Percentiles rank a stretch among this genome's conserved stretches.
Conservation (phyloP, 2,797 vertebrate genomes). For the Peromyscus aztecus region DNA sequence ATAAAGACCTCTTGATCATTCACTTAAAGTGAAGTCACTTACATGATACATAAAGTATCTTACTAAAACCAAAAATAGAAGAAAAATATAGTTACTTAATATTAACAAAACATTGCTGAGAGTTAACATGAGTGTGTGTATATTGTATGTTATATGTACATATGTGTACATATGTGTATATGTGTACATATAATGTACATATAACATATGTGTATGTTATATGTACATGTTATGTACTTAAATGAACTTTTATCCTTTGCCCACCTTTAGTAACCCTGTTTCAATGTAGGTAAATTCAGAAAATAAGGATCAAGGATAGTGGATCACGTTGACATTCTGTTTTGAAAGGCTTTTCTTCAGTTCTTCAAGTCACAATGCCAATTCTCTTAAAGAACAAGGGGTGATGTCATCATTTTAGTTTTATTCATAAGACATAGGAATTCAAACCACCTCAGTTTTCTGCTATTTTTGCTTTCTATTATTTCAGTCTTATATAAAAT, state of each 20-base stretch:
- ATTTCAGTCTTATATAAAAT: slow-evolving; percentile 78
- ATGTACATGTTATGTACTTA: background rate
- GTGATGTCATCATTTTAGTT: slow-evolving; percentile 78
- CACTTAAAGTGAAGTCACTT: slow-evolving; percentile 25
- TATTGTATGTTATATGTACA: background rate
- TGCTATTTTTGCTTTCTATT: slow-evolving; percentile 80
- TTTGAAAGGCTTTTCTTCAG: slow-evolving; percentile 53
- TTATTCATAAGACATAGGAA: slow-evolving; percentile 76
- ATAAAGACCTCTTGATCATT: background rate
- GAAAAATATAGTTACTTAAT: background rate
- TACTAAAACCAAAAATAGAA: background rate
- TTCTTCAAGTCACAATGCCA: slow-evolving; percentile 58
- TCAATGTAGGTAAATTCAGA: background rate
- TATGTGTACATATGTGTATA: background rate
- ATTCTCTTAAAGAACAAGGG: slow-evolving; percentile 68
- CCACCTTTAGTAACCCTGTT: background rate
- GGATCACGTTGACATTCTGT: background rate
- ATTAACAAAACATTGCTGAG: slow-evolving; percentile 29
- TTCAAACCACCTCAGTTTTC: slow-evolving; percentile 74
- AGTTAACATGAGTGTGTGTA: background rate
- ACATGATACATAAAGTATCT: background rate
- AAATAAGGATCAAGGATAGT: slow-evolving; percentile 4
- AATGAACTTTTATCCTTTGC: background rate
- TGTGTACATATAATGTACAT: too few species aligned
- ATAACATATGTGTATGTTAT: background rate